phyloP scores from a whole-genome alignment of 2,797 vertebrate genomes.

The Protosalanx chinensis region DNA sequence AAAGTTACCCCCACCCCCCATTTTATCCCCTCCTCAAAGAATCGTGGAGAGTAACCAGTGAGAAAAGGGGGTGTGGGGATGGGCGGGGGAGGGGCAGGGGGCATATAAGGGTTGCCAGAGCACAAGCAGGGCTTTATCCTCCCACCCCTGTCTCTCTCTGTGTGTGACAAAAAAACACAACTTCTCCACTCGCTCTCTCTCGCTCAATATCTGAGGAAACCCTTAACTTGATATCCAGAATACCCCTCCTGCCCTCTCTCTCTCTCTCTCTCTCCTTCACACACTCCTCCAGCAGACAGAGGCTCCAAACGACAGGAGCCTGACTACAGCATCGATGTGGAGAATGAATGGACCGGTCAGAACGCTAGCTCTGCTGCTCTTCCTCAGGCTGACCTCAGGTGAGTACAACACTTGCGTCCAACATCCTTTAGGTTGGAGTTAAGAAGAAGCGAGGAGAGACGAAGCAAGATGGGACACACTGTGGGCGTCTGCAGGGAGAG shows the following conservation, averaged over 20 bases:
- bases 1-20: constrained; percentile 36
- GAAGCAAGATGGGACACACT: constrained; percentile 26
- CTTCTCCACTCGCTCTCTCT: constrained; percentile 48
- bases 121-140: constrained; percentile 71
- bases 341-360: constrained; percentile 24
- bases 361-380: constrained; percentile 48
- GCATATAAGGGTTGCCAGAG: constrained; percentile 67
- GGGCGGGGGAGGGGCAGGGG: constrained; percentile 46
- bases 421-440: constrained; percentile 17
- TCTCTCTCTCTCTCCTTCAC: constrained; percentile 32
- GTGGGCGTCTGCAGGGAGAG: constrained; percentile 1
- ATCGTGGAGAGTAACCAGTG: constrained; percentile 61
- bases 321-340: constrained; percentile 53
- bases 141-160: constrained; percentile 17
- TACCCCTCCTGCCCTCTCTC: constrained; percentile 14
- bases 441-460: neutral
- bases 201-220: constrained; percentile 60
- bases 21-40: constrained; percentile 39
- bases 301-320: constrained; percentile 34
- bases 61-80: constrained; percentile 58
- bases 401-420: constrained; percentile 31
- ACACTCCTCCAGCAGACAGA: constrained; percentile 43
- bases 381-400: constrained; percentile 49
- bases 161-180: too few relatives aligned
- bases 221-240: constrained; percentile 53